Base-by-base conservation (phyloP, 2,797 vertebrate species). In the Iguana delicatissima region DNA sequence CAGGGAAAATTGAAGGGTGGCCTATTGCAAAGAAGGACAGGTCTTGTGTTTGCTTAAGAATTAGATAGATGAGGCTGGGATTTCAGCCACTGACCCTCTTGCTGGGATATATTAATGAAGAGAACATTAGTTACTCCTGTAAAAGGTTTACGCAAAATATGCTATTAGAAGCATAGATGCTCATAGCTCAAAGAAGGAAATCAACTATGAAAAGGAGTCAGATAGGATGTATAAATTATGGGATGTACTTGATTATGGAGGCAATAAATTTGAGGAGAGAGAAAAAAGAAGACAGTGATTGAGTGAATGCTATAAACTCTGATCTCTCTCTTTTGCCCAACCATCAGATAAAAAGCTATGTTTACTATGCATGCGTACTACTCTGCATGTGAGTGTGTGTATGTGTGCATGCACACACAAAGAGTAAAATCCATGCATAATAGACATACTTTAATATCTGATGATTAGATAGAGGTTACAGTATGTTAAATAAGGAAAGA, bases 191-290 rank as follows among this genome's bases (percentile, higher is more conserved):
- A 72, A 29, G n/a, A 76, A 83, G 57, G 55, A 86, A 82, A 90
- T 83, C 80, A 57, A 55, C n/a, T 38, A 72, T 80, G 59, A 89
- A 89, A 80, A 83, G 16, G 79, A 83, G 57, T 29, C 85, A 90
- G 80, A 50, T 32, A 62, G 69, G 57, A 55, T 74, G 22, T 67
- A 82, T 76, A 74, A 73, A 82, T 87, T 64, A 76, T 81, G 85
- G 55, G 57, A 52, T 32, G 20, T 67, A 87, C 86, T 79, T 90
- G 85, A 90, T 90, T 87, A 87, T 87, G 79, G 85, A 52, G 6
- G 20, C 38, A 64, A 76, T 82, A 90, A 77, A 83, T 84, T 83
- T 77, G 42, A 73, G 85, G 46, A 42, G 42, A 50, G 76, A n/a
- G 50, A 64, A 85, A 84, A 86, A 76, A 57, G 42, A 67, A 59